phyloP scores from a whole-genome alignment of 2,113 vertebrate genomes.

The Tichodroma muraria region DNA sequence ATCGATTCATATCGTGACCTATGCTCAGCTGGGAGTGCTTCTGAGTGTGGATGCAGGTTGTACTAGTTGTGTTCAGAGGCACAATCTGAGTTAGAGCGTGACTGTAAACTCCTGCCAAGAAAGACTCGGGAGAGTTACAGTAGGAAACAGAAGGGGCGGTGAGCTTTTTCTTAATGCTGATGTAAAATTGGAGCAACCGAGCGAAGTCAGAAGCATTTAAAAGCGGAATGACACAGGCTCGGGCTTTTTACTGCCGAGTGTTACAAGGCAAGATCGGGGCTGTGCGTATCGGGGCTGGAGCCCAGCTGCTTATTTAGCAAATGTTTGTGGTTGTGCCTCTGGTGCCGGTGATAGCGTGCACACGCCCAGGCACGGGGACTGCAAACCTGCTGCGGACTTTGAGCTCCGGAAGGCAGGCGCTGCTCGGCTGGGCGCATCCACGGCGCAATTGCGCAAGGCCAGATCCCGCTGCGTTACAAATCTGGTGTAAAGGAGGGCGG shows the following conservation, averaged over 20 bases:
- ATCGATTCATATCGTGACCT: neutral
- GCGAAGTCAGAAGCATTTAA: neutral
- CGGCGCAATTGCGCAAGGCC: neutral
- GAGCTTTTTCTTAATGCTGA: neutral
- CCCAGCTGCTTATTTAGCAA: constrained; percentile 27
- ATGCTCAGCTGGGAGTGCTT: neutral
- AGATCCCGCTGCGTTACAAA: neutral
- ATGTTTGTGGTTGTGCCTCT: constrained; percentile 19
- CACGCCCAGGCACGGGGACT: constrained; percentile 12
- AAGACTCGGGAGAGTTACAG: constrained; percentile 21
- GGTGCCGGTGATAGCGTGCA: neutral
- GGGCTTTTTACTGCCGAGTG: neutral
- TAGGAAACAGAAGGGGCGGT: constrained; percentile 25
- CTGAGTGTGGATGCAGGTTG: neutral
- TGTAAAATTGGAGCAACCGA: neutral
- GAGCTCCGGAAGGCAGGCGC: neutral
- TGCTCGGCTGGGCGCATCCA: neutral
- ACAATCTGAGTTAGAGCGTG: neutral
- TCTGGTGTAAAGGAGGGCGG: neutral
- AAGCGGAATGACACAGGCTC: neutral
- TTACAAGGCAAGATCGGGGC: neutral
- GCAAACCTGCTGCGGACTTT: constrained; percentile 33
- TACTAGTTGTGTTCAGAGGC: neutral
- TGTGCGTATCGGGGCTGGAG: neutral
- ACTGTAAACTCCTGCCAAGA: constrained; percentile 18